Evolutionary conservation across 1,140 invertebrate genomes (phyloP).

Genomic region (Lepidurus apus): DNA sequence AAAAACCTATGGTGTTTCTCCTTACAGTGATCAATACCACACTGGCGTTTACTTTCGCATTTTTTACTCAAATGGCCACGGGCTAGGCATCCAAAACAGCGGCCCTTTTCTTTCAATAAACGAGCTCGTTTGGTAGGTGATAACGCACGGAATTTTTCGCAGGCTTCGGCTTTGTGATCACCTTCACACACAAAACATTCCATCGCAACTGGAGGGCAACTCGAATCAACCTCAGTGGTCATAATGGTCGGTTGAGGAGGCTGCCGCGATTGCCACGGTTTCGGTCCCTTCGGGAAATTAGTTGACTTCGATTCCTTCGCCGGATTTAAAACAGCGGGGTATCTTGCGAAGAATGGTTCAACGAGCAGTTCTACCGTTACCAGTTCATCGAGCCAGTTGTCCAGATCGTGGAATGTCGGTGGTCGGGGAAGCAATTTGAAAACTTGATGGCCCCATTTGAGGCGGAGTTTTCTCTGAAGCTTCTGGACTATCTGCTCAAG

Average conservation of each 20-base stretch:
- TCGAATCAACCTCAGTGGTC: too few relatives aligned
- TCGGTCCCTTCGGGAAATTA: background rate
- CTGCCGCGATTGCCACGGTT: background rate
- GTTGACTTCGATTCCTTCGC: background rate
- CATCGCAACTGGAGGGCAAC: too few relatives aligned
- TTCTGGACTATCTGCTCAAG: background rate
- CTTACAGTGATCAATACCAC: conserved; percentile 13
- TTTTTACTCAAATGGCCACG: background rate
- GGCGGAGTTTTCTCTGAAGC: background rate
- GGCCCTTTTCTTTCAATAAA: background rate
- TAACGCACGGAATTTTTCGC: conserved; percentile 15
- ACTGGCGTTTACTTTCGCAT: background rate
- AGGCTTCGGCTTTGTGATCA: background rate
- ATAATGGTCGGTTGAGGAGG: background rate
- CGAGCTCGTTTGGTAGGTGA: background rate
- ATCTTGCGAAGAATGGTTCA: background rate
- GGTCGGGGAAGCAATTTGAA: background rate
- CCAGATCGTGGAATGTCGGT: background rate
- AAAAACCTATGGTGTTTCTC: conserved; percentile 8
- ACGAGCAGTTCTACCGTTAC: background rate
- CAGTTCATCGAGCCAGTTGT: conserved; percentile 22
- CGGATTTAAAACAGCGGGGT: too few relatives aligned
- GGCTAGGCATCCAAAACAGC: background rate
- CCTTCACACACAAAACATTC: background rate
- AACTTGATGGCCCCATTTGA: background rate